Evolutionary conservation across 2,888 invertebrate genomes (phyloP), one percentile per base, ranked within the genome.

Genomic region (Rhyacophila evoluta): DNA sequence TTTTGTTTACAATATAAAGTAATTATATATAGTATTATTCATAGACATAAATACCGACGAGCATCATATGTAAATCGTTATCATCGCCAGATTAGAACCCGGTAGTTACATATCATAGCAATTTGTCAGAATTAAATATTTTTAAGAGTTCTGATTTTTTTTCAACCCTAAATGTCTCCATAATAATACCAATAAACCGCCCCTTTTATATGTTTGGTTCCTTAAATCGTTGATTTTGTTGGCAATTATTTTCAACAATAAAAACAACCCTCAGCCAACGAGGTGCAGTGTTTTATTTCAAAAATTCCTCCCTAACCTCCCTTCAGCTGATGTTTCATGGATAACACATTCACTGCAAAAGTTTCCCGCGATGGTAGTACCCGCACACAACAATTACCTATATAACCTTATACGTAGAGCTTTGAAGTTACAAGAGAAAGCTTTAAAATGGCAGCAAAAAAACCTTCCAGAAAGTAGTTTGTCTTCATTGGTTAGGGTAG

Each of bases 401-500:
- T 38, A 27, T 27, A 72, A n/a, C 73, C 39, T 19, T 55, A 55
- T 55, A 55, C 55, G 55, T 55, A 55, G 19, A 55, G 19, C 55
- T 55, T 55, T 77, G 68, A 68, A 15, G 36, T 19, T 77, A 79
- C 79, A 77, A 73, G 78, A 76, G 77, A 81, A 81, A 73, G 81
- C 79, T 81, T 81, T 79, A 81, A 79, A 79, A 78, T 75, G 74
- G 75, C 70, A 67, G 33, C 74, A 67, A 77, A 71, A 71, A 77
- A 81, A 68, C 38, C 74, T 69, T 39, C 37, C 41, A 33, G 68
- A 29, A 79, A 69, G 74, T 76, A 79, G 79, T 81, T 81, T 81
- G 74, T 81, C 81, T 81, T 81, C 78, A 79, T 79, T 79, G 79
- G 68, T 36, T 38, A 75, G 72, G 67, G 77, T 28, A 27, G 74